Conservation (phyloP, 2,797 vertebrate genomes). For the Anniella stebbinsi region DNA sequence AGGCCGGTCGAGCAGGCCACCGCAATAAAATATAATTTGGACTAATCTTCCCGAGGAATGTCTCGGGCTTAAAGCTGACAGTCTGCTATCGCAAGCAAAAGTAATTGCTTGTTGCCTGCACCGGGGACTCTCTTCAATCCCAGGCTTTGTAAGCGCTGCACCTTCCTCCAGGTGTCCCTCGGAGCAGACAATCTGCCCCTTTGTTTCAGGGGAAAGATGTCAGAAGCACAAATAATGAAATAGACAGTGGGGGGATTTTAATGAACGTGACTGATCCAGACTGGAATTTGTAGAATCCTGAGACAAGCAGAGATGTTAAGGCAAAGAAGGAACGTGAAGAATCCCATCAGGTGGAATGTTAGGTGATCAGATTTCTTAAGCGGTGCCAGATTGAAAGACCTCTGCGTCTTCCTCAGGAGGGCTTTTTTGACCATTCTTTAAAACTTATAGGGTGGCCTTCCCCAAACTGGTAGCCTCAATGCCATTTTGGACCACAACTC, state of each 20-base stretch:
- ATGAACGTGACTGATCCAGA: slow-evolving; percentile 75
- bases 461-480: too few relatives aligned
- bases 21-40: slow-evolving; percentile 99
- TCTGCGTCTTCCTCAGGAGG: neutral
- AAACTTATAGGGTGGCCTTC: too few relatives aligned
- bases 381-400: slow-evolving; percentile 58
- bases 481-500: too few relatives aligned
- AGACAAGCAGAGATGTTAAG: slow-evolving; percentile 58
- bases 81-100: slow-evolving; percentile 89
- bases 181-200: slow-evolving; percentile 87
- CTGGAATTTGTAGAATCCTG: slow-evolving; percentile 79
- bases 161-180: slow-evolving; percentile 92
- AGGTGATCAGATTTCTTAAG: slow-evolving; percentile 64
- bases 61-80: slow-evolving; percentile 94
- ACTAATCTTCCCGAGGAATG: slow-evolving; percentile 98
- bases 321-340: slow-evolving; percentile 57
- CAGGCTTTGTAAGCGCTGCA: slow-evolving; percentile 83
- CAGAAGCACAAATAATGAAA: slow-evolving; percentile 86
- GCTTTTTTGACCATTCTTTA: slow-evolving; percentile 30
- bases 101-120: slow-evolving; percentile 92
- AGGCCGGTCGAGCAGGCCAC: slow-evolving; percentile 84
- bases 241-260: slow-evolving; percentile 84
- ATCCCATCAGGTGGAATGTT: slow-evolving; percentile 62
- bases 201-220: slow-evolving; percentile 83
- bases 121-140: slow-evolving; percentile 85